Percentiles rank a stretch among this genome's conserved stretches.
Evolutionary conservation across 1,140 invertebrate genomes (phyloP).

Genomic region (Chelonus insularis): DNA sequence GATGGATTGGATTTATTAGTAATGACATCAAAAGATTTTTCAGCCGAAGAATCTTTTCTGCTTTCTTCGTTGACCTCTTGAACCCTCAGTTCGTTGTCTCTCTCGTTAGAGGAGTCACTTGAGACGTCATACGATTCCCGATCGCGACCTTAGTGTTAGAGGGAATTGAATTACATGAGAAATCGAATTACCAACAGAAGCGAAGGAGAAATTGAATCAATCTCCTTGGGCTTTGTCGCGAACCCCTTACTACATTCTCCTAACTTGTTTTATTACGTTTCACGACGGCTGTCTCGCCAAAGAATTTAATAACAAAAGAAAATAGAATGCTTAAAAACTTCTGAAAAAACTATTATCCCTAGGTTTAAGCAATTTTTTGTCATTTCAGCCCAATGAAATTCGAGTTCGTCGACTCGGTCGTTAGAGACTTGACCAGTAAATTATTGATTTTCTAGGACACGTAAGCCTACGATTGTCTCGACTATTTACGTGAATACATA

Average conservation of each 20-base stretch:
- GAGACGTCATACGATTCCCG: constrained; percentile 20
- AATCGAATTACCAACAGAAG: constrained; percentile 25
- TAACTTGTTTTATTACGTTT: constrained; percentile 21
- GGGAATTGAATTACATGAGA: constrained; percentile 24
- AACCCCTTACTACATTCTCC: neutral
- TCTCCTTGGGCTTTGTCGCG: constrained; percentile 21
- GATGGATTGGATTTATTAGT: constrained; percentile 28
- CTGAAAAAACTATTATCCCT: too few relatives aligned
- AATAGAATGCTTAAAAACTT: too few relatives aligned
- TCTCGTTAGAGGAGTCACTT: constrained; percentile 22
- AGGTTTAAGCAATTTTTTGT: too few relatives aligned
- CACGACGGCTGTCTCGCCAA: constrained; percentile 4
- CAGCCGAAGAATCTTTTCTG: neutral
- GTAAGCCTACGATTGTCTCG: constrained; percentile 25
- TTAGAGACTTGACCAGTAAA: constrained; percentile 43
- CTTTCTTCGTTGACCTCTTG: constrained; percentile 7
- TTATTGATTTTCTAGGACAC: constrained; percentile 46
- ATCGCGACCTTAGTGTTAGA: constrained; percentile 12
- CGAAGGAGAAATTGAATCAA: constrained; percentile 28
- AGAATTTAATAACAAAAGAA: constrained; percentile 5
- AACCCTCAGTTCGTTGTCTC: constrained; percentile 4
- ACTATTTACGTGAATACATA: constrained; percentile 4
- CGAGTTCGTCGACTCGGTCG: constrained; percentile 20
- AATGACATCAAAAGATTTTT: constrained; percentile 32
- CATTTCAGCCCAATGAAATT: too few relatives aligned